These are phyloP conservation scores for Darwinula stevensoni DNA, from an alignment of 2,888 invertebrate genomes.

Conservation along the genomic window DNA sequence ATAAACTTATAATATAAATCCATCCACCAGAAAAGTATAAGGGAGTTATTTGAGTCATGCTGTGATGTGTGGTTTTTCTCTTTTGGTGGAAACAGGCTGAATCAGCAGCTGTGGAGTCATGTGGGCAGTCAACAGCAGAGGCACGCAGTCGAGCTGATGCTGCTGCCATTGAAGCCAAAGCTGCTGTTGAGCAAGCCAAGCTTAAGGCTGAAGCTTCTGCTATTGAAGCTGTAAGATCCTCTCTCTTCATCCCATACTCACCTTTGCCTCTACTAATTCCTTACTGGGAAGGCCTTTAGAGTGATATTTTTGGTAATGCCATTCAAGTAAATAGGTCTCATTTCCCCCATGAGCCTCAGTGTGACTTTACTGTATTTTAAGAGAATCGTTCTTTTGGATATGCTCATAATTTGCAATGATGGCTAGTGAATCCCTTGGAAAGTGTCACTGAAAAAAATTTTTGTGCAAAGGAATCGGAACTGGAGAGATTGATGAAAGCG, in stretches of 20 bases:
- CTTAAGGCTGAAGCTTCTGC: constrained; percentile 18
- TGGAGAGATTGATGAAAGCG: constrained; percentile 17
- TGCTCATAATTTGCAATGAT: not conserved
- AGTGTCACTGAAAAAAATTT: constrained; percentile 6
- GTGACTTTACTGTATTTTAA: too few relatives aligned
- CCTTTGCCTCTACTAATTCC: not conserved
- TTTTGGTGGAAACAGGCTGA: too few relatives aligned
- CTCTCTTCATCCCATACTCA: not conserved
- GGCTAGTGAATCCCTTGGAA: not conserved
- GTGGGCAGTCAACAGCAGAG: constrained; percentile 22
- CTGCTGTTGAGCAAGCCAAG: constrained; percentile 20
- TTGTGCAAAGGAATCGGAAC: constrained; percentile 19
- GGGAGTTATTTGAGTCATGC: too few relatives aligned
- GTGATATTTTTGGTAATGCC: not conserved
- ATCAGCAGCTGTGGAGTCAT: constrained; percentile 20
- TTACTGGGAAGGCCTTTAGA: not conserved
- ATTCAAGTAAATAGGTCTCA: too few relatives aligned
- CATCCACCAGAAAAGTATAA: too few relatives aligned
- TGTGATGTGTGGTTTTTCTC: too few relatives aligned
- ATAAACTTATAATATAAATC: too few relatives aligned
- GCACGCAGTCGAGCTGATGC: constrained; percentile 20
- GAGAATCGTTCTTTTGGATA: not conserved
- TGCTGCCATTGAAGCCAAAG: constrained; percentile 20
- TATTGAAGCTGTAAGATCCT: constrained; percentile 18
- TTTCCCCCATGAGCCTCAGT: too few relatives aligned